These are phyloP conservation scores for Liodrosophila aerea DNA, from an alignment of 2,888 invertebrate species.

Conservation along the genomic window DNA sequence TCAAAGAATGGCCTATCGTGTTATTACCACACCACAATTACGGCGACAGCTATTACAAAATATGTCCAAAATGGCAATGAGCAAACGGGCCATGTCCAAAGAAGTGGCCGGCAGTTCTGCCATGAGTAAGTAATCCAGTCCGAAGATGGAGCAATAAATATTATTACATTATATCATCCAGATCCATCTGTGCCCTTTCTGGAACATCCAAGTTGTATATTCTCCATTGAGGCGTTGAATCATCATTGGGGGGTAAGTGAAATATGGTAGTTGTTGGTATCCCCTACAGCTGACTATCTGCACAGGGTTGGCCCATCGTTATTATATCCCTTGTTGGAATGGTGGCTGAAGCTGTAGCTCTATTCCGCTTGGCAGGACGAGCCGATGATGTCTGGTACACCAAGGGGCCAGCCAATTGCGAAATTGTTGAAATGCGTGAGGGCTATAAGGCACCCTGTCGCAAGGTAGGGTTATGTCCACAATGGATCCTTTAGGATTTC, in stretches of 20 bases:
- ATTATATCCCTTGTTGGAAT: constrained; percentile 1
- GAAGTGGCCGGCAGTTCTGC: too few relatives aligned
- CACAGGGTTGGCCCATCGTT: constrained; percentile 17
- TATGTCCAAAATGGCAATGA: too few relatives aligned
- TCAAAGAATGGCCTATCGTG: too few relatives aligned
- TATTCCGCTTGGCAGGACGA: not conserved
- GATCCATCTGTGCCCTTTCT: constrained; percentile 3
- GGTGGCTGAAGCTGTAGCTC: not conserved
- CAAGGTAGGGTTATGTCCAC: not conserved
- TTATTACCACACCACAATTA: too few relatives aligned
- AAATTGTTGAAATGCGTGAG: constrained; percentile 9
- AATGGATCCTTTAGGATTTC: not conserved
- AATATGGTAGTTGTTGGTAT: too few relatives aligned
- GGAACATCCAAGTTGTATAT: constrained; percentile 5
- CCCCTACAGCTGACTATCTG: too few relatives aligned
- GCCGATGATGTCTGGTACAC: constrained; percentile 17
- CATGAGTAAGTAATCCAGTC: too few relatives aligned
- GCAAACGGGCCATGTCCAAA: too few relatives aligned
- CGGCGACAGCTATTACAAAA: too few relatives aligned
- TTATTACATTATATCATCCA: too few relatives aligned
- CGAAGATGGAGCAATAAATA: too few relatives aligned
- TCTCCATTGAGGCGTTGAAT: constrained; percentile 10
- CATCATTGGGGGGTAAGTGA: constrained; percentile 17
- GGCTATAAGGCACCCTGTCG: constrained; percentile 4
- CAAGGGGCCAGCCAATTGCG: constrained; percentile 2